Percentiles rank a stretch among this genome's conserved stretches.
Conservation (phyloP, 2,888 invertebrate genomes). For the Tubulanus polymorphus region DNA sequence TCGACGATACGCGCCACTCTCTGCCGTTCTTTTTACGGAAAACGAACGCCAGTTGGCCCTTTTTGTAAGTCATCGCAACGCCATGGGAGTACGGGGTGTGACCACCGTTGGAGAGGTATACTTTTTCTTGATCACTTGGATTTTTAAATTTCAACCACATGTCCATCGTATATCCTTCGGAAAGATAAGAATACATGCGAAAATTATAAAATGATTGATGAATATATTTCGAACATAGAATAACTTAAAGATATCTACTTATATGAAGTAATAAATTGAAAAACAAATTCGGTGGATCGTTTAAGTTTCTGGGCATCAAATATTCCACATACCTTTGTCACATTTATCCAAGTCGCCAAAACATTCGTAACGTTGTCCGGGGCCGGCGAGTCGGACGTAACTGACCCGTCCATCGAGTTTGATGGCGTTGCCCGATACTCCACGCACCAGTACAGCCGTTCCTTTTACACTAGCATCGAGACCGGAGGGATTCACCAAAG, state of each 20-base stretch:
- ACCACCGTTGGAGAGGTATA: conserved; percentile 49
- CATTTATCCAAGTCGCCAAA: conserved; percentile 47
- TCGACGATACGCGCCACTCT: conserved; percentile 33
- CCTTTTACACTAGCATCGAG: conserved; percentile 38
- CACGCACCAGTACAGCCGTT: conserved; percentile 25
- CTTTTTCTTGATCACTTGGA: conserved; percentile 28
- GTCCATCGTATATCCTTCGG: conserved; percentile 48
- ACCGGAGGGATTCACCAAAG: conserved; percentile 43
- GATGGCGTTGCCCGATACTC: conserved; percentile 39
- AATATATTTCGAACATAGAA: no score
- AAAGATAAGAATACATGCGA: no score
- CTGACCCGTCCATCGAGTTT: conserved; percentile 30
- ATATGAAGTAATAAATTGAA: no score
- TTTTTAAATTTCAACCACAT: conserved; percentile 43
- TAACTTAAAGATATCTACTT: no score
- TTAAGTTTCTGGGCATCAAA: no score
- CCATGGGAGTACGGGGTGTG: conserved; percentile 42
- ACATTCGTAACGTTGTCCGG: conserved; percentile 44
- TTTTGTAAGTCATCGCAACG: conserved; percentile 45
- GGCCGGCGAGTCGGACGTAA: conserved; percentile 40
- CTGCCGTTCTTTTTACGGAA: conserved; percentile 38
- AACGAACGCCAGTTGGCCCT: conserved; percentile 37
- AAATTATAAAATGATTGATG: no score
- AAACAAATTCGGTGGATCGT: no score
- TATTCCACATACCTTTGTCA: conserved; percentile 29